A percentile compares a stretch with the other conserved stretches of the same genome.
Conservation (phyloP, 2,113 vertebrate genomes). For the Rhea pennata region DNA sequence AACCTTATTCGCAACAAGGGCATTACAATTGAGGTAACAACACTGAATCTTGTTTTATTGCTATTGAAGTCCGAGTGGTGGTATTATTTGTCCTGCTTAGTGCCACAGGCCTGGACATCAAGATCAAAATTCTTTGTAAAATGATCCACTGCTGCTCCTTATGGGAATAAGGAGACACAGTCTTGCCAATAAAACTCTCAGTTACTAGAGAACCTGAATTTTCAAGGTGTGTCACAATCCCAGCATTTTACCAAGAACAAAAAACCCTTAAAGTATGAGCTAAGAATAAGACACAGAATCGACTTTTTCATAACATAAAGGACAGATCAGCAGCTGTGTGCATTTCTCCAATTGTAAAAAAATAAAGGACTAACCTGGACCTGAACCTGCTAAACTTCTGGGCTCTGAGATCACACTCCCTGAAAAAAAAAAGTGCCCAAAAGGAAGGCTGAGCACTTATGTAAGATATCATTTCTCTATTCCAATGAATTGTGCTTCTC, state of each 20-base stretch:
- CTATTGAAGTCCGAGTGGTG: not conserved
- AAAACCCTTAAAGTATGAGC: not conserved
- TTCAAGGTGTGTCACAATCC: not conserved
- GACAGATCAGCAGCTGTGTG: constrained; percentile 15
- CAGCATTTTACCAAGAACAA: not conserved
- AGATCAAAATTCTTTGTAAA: not conserved
- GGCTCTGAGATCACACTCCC: constrained; percentile 44
- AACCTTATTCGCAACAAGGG: not conserved
- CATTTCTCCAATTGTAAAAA: not conserved
- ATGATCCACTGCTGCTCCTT: not conserved
- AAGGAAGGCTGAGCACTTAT: constrained; percentile 16
- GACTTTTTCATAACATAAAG: not conserved
- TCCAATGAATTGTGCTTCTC: not conserved
- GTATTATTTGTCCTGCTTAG: not conserved
- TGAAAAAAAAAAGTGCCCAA: constrained; percentile 26
- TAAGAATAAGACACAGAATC: not conserved
- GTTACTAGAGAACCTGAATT: not conserved
- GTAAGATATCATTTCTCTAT: constrained; percentile 21
- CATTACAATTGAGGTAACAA: not conserved
- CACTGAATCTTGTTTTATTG: not conserved
- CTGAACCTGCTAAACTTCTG: constrained; percentile 37
- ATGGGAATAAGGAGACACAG: not conserved
- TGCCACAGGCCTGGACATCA: not conserved
- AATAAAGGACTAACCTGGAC: constrained; percentile 43
- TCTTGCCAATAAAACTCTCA: not conserved